These are phyloP conservation scores for Drosophila monieri DNA, from an alignment of 2,888 invertebrate genomes.

Conservation along the genomic window DNA sequence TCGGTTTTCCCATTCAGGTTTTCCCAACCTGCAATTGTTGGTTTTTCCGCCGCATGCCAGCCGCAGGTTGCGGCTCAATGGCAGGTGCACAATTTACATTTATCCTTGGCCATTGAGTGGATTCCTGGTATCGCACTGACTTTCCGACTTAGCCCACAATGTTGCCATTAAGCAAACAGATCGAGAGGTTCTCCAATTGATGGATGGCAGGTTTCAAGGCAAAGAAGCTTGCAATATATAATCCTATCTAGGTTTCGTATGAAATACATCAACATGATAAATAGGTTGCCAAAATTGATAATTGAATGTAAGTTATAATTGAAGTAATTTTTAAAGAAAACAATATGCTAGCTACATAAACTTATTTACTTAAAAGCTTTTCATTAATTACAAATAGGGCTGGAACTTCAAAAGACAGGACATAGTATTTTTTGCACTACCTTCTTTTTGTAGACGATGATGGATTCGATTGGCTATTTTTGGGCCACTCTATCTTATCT, in stretches of 20 bases:
- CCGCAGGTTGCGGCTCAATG: slow-evolving; percentile 36
- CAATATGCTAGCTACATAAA: too few species aligned
- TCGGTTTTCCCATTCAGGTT: slow-evolving; percentile 15
- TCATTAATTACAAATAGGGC: too few species aligned
- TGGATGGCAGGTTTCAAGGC: slow-evolving; percentile 40
- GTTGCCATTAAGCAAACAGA: slow-evolving; percentile 45
- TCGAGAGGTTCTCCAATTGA: slow-evolving; percentile 33
- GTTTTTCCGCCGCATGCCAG: slow-evolving; percentile 24
- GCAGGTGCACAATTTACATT: slow-evolving; percentile 63
- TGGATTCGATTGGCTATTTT: slow-evolving; percentile 32
- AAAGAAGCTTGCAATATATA: not conserved
- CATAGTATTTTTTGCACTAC: too few species aligned
- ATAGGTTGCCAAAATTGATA: not conserved
- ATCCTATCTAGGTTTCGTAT: slow-evolving; percentile 5
- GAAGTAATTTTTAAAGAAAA: not conserved
- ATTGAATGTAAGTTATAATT: not conserved
- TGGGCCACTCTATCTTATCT: slow-evolving; percentile 17
- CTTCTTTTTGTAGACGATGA: slow-evolving; percentile 8
- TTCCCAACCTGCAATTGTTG: slow-evolving; percentile 12
- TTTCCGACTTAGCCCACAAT: slow-evolving; percentile 36
- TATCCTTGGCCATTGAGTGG: slow-evolving; percentile 35
- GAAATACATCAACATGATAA: slow-evolving; percentile 3
- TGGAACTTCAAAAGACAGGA: too few species aligned
- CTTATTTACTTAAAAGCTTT: not conserved
- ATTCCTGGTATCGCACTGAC: slow-evolving; percentile 25